Base-by-base conservation (phyloP, 2,888 invertebrate species). In the Tetragonisca angustula region DNA sequence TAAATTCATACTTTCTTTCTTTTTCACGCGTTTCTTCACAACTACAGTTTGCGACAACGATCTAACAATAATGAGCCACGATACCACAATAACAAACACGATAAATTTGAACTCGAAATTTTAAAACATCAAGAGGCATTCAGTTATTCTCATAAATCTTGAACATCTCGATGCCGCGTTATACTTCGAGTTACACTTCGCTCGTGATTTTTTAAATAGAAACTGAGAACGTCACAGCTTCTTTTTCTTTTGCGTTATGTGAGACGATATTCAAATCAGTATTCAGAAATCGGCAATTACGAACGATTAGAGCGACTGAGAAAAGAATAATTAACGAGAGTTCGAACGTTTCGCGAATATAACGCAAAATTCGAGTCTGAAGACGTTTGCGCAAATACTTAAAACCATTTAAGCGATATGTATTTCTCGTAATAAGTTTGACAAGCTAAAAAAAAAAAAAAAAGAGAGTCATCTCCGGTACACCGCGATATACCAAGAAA, bases 401-500 rank as follows among this genome's bases (percentile, higher is more conserved):
- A 36, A 36, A 27, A 27, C 9, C 19, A 19, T 19, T 19, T n/a
- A 24, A 52, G 76, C 68, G 50, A 76, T 62, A 32, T n/a, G 21
- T 19, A n/a, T 36, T 21, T 24, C 19, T 43, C n/a, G 13, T 54
- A 76, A 71, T 52, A 77, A 52, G 76, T 43, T 43, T 21, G 36
- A 21, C 50, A 52, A 32, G 75, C 19, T 69, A 11, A 32, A 32
- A 59, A 78, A 24, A 71, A 61, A 11, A 32, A 32, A 59, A 78
- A 24, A 71, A 61, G 5, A 61, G 5, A 9, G 4, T 76, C 2
- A 64, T 76, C 27, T 15, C 24, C 4, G 52, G 13, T 76, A 54
- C 36, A 71, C 21, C 62, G 61, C 49, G 61, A 62, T 65, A 64
- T 70, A 70, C 32, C 15, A 56, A 76, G 79, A 80, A 80, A 50